Evolutionary conservation across 1,140 invertebrate species (phyloP).

Genomic region (Harpegnathos saltator): DNA sequence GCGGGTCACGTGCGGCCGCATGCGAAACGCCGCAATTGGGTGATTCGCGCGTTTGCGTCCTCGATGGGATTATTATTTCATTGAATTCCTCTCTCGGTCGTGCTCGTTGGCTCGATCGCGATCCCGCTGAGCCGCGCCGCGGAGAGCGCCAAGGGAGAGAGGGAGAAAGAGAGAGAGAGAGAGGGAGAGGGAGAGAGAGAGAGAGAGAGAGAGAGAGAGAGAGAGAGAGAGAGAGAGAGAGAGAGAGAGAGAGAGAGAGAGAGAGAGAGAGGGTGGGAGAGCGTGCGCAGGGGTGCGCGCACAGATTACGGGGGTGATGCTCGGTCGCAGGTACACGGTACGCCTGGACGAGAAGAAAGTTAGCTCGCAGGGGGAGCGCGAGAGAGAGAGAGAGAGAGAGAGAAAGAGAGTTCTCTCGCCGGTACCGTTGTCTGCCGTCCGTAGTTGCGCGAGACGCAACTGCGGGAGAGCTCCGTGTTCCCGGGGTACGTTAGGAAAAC

Average conservation of each 20-base stretch:
- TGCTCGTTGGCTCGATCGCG: neutral
- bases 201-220: no score
- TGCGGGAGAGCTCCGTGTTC: slow-evolving; percentile 6
- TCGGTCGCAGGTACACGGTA: neutral
- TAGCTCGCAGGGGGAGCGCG: slow-evolving; percentile 70
- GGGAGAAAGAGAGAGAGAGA: no score
- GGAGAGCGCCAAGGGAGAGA: neutral
- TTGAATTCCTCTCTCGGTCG: slow-evolving; percentile 9
- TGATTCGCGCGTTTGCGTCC: slow-evolving; percentile 25
- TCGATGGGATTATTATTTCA: slow-evolving; percentile 52
- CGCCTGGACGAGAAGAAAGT: slow-evolving; percentile 65
- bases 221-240: no score
- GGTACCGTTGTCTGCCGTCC: slow-evolving; percentile 38
- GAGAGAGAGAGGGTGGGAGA: neutral
- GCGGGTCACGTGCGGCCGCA: slow-evolving; percentile 26
- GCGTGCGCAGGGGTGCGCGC: no score
- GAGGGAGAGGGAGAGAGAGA: no score
- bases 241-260: no score
- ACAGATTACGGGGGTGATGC: neutral
- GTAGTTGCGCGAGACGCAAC: slow-evolving; percentile 48
- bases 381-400: slow-evolving; percentile 61
- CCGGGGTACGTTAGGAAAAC: slow-evolving; percentile 44
- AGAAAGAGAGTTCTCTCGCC: slow-evolving; percentile 46
- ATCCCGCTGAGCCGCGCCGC: neutral
- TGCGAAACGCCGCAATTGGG: slow-evolving; percentile 40